phyloP scores from a whole-genome alignment of 2,797 vertebrate genomes.

The Halcyon leucocephala region DNA sequence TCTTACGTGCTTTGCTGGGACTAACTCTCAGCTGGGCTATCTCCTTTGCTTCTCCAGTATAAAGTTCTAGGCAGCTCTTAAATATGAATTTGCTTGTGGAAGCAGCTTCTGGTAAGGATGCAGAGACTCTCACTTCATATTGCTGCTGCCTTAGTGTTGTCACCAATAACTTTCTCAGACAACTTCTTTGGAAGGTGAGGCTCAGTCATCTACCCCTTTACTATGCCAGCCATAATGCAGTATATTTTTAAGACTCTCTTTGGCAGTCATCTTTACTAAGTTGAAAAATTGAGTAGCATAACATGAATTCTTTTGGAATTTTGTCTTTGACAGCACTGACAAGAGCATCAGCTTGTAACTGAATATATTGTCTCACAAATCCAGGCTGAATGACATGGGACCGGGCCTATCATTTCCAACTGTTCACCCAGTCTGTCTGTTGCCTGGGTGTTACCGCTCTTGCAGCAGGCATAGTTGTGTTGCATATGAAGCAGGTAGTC shows the following conservation, averaged over 20 bases:
- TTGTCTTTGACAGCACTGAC: not conserved
- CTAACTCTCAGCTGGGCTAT: not conserved
- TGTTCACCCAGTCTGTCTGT: not conserved
- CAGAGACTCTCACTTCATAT: not conserved
- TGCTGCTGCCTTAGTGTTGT: not conserved
- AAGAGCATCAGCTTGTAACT: not conserved
- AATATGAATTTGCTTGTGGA: not conserved
- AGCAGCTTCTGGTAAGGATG: not conserved
- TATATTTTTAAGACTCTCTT: constrained; percentile 40
- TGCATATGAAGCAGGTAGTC: not conserved
- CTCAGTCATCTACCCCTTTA: not conserved
- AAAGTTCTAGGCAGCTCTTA: not conserved
- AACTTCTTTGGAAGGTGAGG: not conserved
- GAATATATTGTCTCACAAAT: not conserved
- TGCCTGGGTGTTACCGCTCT: not conserved
- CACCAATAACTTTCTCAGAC: not conserved
- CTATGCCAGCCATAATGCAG: not conserved
- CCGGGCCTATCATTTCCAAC: not conserved
- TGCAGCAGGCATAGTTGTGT: not conserved
- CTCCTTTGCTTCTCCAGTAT: not conserved
- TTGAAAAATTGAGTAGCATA: constrained; percentile 47
- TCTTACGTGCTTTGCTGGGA: not conserved
- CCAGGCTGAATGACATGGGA: not conserved
- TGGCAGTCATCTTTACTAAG: constrained; percentile 58
- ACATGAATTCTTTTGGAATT: not conserved